Base-by-base conservation (phyloP, 1,140 invertebrate species). In the Nephila pilipes region DNA sequence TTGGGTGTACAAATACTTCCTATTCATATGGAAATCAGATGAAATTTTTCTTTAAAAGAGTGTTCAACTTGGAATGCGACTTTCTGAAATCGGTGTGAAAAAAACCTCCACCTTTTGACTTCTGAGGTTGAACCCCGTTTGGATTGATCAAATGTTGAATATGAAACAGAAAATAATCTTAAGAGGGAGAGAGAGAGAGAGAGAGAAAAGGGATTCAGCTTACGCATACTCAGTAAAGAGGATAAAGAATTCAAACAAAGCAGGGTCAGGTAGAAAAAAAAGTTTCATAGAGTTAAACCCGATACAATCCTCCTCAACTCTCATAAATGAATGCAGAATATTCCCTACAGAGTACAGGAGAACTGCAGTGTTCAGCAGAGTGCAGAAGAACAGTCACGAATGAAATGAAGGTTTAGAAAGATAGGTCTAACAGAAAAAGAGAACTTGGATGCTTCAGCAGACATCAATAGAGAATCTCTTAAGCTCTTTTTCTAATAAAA, bases 261-360 rank as follows among this genome's bases (percentile, higher is more conserved):
- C 87, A 75, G 32, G 58, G 8, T 32, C 60, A 69, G 87, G 87
- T 63, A 91, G 46, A 91, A 46, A 46, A 87, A 57, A 60, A 85
- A 79, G 5, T 22, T 58, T 90, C 18, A 54, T 38, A 22, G n/a
- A 90, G 88, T 79, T 80, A 79, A 80, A 25, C 32, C 57, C 46
- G 14, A 25, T 29, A 25, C 89, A 91, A 91, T 91, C 58, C 79
- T 57, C 63, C 58, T 46, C n/a, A 91, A 57, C 36, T 32, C 58
- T 54, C 79, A 83, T 91, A 91, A 81, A 91, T 91, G 89, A 91
- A 91, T 91, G 69, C 32, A 57, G 46, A 91, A 63, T 83, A 91
- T 79, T 83, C 89, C 55, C 29, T 57, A 18, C 79, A 32, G 89
- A 65, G 29, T 5, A 6, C 2, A 75, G 69, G 36, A 75, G 69